Evolutionary conservation across 2,888 invertebrate species (phyloP), one percentile per base, ranked within the genome.

Genomic region (Tinea semifulvella): DNA sequence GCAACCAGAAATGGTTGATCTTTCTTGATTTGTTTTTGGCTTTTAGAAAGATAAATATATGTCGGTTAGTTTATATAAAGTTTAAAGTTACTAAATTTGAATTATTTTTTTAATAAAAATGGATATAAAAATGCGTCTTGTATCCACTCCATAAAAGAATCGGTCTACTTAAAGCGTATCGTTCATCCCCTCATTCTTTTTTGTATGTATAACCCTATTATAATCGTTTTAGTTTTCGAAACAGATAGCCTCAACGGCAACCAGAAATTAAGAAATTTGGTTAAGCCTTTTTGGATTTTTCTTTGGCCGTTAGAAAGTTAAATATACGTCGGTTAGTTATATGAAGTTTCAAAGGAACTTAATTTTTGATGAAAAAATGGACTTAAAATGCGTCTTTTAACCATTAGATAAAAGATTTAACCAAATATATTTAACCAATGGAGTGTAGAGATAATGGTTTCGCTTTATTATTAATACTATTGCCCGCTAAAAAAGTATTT

Each of bases 401-500:
- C n/a, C n/a, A n/a, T 39, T 46, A 17, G n/a, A 47, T 43, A 63
- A 1, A 62, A 67, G 48, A 74, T 75, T 48, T 82, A 80, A 55
- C 88, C 88, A 94, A 70, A 90, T 90, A 13, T 92, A 93, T 66
- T 86, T 88, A 63, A 85, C 89, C 65, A 88, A 48, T 87, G 88
- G 59, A 85, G 88, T 60, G 93, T 93, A 19, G 93, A 94, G n/a
- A n/a, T n/a, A 74, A 85, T 94, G 72, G 63, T 86, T 26, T 84
- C 89, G 42, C 82, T 94, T 46, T 85, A 88, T 49, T 87, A 88
- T 55, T 90, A 92, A 58, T 91, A 93, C 72, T 94, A 94, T 73
- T 87, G 89, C 57, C 93, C 94, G 17, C 79, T 92, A 46, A 93
- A 92, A 68, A 88, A 92, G 60, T 91, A 88, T 68, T 69, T 91